Base-by-base conservation (phyloP, 2,888 invertebrate genomes). In the Lepidocyrtoides sp. region DNA sequence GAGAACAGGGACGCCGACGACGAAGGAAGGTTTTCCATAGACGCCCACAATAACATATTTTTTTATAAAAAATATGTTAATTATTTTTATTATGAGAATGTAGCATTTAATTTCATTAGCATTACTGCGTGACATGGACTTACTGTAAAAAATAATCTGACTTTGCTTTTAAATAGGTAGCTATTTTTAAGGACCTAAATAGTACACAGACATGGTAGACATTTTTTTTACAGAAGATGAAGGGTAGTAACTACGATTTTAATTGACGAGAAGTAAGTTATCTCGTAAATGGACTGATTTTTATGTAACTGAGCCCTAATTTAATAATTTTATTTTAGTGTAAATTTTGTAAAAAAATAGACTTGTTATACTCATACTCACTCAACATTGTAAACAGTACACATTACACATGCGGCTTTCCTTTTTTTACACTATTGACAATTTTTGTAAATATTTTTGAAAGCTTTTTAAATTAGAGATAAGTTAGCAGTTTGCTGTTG, bases 401-500 rank as follows among this genome's bases (percentile, higher is more conserved):
- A 29, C 60, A n/a, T n/a, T n/a, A n/a, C n/a, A n/a, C n/a, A n/a
- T 26, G 26, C 26, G 32, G 72, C 72, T 75, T 81, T 48, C 36
- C 0, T 77, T 41, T 77, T 14, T n/a, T 14, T 48, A 48, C n/a
- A n/a, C n/a, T 12, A 54, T 17, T 5, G 36, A 77, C 41, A n/a
- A 14, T n/a, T 51, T 48, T 77, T 77, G 54, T 51, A 54, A n/a
- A 77, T 77, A 51, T 10, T 32, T 66, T 66, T 26, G 23, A 12
- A 51, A n/a, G n/a, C 10, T 60, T 60, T 66, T 66, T 32, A 14
- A 29, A 3, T n/a, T 32, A 54, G 17, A 54, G 54, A 77, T 36
- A 77, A 0, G 8, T 77, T 77, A 26, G n/a, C 17, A 36, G 51
- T 77, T 77, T 89, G 89, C 89, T 89, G 89, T 82, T 66, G 89